phyloP scores from a whole-genome alignment of 2,113 vertebrate species.

The Psettodes erumei region DNA sequence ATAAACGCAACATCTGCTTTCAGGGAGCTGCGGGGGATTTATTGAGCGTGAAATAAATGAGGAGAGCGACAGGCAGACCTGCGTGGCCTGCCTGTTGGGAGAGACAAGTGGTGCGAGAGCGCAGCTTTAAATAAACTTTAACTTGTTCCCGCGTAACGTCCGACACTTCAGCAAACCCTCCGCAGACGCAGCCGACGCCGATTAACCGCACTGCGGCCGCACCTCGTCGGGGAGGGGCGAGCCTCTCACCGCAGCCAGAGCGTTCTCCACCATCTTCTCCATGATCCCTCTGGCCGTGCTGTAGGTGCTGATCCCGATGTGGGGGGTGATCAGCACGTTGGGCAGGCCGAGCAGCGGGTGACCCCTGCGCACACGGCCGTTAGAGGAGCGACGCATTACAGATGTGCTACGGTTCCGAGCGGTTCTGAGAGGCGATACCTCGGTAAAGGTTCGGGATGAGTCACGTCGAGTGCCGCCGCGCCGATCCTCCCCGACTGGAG shows the following conservation, averaged over 20 bases:
- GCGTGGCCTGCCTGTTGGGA: no score
- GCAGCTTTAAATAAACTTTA: no score
- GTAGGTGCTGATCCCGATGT: constrained; percentile 43
- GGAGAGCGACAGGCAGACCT: no score
- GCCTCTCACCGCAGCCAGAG: constrained; percentile 46
- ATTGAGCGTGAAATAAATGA: no score
- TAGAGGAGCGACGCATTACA: no score
- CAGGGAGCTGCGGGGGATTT: no score
- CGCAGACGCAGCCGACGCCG: neutral
- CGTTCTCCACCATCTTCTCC: constrained; percentile 41
- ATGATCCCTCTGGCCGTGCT: constrained; percentile 7
- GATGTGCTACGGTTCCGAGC: no score
- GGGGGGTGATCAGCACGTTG: constrained; percentile 55
- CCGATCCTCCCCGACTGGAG: constrained; percentile 62
- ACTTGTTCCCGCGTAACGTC: no score
- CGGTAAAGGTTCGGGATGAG: constrained; percentile 78
- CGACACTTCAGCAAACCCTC: no score
- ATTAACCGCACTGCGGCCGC: constrained; percentile 7
- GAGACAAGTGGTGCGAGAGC: no score
- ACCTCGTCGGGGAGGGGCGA: constrained; percentile 48
- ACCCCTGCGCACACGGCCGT: constrained; percentile 14
- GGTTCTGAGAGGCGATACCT: constrained; percentile 60
- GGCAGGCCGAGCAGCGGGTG: constrained; percentile 51
- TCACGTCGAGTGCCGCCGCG: constrained; percentile 76
- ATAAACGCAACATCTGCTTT: no score